Evolutionary conservation across 2,113 vertebrate species (phyloP).

Genomic region (Echinops telfairi): DNA sequence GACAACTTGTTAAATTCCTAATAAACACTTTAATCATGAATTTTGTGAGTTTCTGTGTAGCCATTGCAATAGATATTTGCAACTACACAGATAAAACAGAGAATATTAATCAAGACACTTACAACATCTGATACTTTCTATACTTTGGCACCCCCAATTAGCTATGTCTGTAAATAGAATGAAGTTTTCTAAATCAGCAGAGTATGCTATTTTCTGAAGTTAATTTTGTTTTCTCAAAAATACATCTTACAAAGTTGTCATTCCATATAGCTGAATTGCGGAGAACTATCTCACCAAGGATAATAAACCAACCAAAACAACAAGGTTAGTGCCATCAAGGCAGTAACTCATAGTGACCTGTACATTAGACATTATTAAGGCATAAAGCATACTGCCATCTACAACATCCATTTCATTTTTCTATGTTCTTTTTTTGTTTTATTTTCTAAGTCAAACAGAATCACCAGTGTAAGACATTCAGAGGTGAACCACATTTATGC

Average conservation of each 20-base stretch:
- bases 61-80: too few relatives aligned
- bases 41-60: too few relatives aligned
- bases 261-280: background rate
- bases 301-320: too few relatives aligned
- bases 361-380: background rate
- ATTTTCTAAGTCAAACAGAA: conserved; percentile 20
- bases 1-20: too few relatives aligned
- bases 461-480: conserved; percentile 9
- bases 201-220: background rate
- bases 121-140: background rate
- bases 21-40: too few relatives aligned
- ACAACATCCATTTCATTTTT: background rate
- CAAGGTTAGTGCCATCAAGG: too few relatives aligned
- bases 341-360: too few relatives aligned
- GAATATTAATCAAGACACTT: too few relatives aligned
- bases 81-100: too few relatives aligned
- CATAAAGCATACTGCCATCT: conserved; percentile 33
- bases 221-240: background rate
- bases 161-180: background rate
- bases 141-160: background rate
- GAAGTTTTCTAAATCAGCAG: background rate
- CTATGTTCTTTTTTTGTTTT: background rate
- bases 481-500: conserved; percentile 2
- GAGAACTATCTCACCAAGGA: background rate
- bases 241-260: background rate